Conservation (phyloP, 2,888 invertebrate genomes). For the Mesorhabditis spiculigera region DNA sequence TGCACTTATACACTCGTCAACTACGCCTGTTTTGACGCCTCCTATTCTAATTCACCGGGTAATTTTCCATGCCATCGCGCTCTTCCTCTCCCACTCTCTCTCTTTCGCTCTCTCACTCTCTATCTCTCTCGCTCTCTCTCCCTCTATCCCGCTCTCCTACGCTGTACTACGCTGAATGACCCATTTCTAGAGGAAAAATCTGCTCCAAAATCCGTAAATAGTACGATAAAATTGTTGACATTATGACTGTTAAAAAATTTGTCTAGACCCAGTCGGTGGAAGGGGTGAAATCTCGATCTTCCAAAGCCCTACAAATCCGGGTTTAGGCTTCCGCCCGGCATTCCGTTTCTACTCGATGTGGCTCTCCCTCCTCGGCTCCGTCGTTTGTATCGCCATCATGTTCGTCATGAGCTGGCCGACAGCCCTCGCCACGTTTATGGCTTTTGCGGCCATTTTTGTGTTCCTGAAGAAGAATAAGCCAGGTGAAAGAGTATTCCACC, state of each 20-base stretch:
- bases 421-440: slow-evolving; percentile 60
- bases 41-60: slow-evolving; percentile 71
- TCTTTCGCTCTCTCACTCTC: no score
- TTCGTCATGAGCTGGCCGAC: slow-evolving; percentile 64
- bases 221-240: no score
- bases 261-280: no score
- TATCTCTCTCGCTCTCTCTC: no score
- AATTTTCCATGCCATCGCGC: not conserved
- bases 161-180: no score
- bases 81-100: no score
- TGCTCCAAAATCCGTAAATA: no score
- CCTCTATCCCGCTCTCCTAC: no score
- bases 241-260: no score
- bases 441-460: slow-evolving; percentile 71
- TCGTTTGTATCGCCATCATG: slow-evolving; percentile 63
- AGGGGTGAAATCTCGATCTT: no score
- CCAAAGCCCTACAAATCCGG: not conserved
- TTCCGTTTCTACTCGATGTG: slow-evolving; percentile 77
- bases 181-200: not conserved
- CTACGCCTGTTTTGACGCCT: slow-evolving; percentile 88
- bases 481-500: slow-evolving; percentile 15
- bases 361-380: slow-evolving; percentile 78
- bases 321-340: slow-evolving; percentile 55
- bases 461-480: slow-evolving; percentile 87
- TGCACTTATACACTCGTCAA: slow-evolving; percentile 87